Base-by-base conservation (phyloP, 30 jellyfish, hydroid and myxozoan species). In the Euphysa ruthae region DNA sequence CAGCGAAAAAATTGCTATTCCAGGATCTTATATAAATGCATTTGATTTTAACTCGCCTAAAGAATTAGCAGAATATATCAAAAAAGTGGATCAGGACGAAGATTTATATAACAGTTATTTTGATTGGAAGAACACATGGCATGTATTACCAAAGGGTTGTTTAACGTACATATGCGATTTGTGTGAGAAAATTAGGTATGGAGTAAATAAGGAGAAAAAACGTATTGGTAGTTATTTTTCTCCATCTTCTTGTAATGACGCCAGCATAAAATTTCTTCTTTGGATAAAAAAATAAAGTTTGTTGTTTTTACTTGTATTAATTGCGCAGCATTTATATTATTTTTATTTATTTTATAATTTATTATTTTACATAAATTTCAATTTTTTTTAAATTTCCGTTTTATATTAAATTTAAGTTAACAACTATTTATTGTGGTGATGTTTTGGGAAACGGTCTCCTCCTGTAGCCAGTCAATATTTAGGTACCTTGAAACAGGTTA, bases 11-110 rank as follows among this genome's bases (percentile, higher is more conserved):
- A 1, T 56, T 22, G 70, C 43, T 3, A 56, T 56, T 22, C 70
- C 70, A 4, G 70, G 70, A 4, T 56, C 70, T 6, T 56, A 21
- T 18, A 56, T 56, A 4, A 30, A 56, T 32, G 70, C 58, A 12
- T 21, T 56, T 24, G 43, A 30, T 18, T 56, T 56, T 18, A 10
- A 56, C 27, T 21, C 44, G 7, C 8, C 13, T 6, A 56, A 56
- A 30, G 70, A 27, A 21, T 19, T 56, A 56, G 70, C 70, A 56
- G 70, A 56, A 16, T 56, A 56, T 30, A 56, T 56, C 61, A 56
- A 56, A 56, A 16, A 18, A 32, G 0, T 56, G 4, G 70, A 56
- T 7, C 4, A 18, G 24, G 70, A 56, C 15, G 70, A 56, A 21
- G 1, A 56, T 6, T 19, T 6, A n/a, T 56, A 19, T 18, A 56